A percentile compares a stretch with the other conserved stretches of the same genome.
Evolutionary conservation across 2,888 invertebrate species (phyloP).

Genomic region (Trissolcus brochymenae): DNA sequence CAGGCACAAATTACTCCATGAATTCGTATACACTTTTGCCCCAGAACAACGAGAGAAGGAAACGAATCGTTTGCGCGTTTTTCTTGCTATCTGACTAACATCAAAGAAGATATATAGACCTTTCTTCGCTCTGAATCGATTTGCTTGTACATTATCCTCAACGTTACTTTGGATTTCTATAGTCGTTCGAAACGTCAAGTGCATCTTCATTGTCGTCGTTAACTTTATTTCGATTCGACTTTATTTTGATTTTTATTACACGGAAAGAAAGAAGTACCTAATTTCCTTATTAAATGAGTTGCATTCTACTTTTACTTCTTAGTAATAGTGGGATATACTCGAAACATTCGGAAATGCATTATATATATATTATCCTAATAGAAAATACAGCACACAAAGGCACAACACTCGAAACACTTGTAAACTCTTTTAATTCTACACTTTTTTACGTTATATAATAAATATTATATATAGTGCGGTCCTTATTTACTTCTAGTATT

Average conservation of each 20-base stretch:
- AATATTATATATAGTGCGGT: no score
- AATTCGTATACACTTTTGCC: conserved; percentile 36
- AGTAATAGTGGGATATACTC: no score
- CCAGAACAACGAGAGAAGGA: conserved; percentile 31
- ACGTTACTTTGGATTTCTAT: conserved; percentile 33
- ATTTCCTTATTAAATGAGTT: neutral
- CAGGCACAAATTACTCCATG: conserved; percentile 32
- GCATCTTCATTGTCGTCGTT: conserved; percentile 26
- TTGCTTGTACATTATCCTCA: conserved; percentile 33
- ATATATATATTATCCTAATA: no score
- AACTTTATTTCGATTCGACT: conserved; percentile 17
- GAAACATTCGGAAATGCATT: no score
- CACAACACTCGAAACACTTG: no score
- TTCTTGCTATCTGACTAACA: conserved; percentile 38
- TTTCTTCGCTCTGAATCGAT: conserved; percentile 38
- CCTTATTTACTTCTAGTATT: no score
- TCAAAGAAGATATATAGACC: conserved; percentile 41
- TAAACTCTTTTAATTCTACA: no score
- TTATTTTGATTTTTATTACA: conserved; percentile 16
- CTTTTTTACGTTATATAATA: no score
- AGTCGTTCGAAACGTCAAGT: conserved; percentile 31
- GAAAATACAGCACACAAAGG: no score
- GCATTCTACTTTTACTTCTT: no score
- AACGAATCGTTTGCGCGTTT: conserved; percentile 45
- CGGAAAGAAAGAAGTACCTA: neutral